Evolutionary conservation across 2,113 vertebrate genomes (phyloP).

Genomic region (Pantherophis guttatus): DNA sequence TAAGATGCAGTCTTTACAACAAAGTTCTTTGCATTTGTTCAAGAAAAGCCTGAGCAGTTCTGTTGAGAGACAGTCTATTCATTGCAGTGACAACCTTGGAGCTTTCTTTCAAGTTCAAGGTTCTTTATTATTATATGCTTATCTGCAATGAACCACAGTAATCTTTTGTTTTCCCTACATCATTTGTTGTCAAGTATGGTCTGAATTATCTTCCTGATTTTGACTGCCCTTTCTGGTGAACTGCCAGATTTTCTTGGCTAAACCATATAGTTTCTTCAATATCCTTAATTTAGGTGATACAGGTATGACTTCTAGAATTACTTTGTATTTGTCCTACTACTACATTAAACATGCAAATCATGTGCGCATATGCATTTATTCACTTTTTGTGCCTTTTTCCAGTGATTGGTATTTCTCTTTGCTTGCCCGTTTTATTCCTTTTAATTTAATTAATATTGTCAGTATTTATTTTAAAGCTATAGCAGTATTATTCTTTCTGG

Average conservation of each 20-base stretch:
- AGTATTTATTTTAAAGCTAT: background rate
- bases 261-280: background rate
- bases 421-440: background rate
- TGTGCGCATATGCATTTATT: background rate
- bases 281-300: background rate
- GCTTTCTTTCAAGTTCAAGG: background rate
- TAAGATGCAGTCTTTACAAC: background rate
- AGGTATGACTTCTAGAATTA: background rate
- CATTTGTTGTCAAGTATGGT: background rate
- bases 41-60: background rate
- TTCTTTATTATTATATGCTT: background rate
- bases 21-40: no score
- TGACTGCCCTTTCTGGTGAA: background rate
- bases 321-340: background rate
- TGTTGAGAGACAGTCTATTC: background rate
- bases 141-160: background rate
- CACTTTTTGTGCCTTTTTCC: background rate
- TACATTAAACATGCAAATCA: background rate
- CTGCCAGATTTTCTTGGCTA: background rate
- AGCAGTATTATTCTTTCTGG: background rate
- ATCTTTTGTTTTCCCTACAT: background rate
- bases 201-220: background rate
- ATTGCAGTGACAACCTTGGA: background rate
- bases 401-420: background rate
- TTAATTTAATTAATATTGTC: background rate